Conservation (phyloP, 2,888 invertebrate genomes). For the Megastigmus dorsalis region DNA sequence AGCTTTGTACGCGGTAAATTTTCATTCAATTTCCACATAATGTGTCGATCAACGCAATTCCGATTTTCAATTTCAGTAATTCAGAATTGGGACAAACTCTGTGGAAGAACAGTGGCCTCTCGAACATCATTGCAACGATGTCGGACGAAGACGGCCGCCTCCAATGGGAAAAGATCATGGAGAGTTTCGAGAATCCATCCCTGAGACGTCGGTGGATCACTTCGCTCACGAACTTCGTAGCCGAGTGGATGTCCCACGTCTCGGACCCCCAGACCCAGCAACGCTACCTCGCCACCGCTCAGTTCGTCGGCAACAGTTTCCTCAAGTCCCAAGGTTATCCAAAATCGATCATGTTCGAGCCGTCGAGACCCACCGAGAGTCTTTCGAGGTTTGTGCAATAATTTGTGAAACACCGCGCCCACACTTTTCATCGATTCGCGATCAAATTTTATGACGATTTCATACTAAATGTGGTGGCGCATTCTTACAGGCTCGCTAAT, state of each 20-base stretch:
- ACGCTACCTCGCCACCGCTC: conserved; percentile 82
- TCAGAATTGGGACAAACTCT: conserved; percentile 85
- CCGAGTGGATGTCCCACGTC: conserved; percentile 83
- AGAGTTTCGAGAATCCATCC: conserved; percentile 86
- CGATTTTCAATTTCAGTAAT: too few relatives aligned
- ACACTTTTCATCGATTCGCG: too few relatives aligned
- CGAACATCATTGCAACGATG: conserved; percentile 82
- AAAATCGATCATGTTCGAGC: conserved; percentile 82
- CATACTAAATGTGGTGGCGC: too few relatives aligned
- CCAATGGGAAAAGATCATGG: conserved; percentile 83
- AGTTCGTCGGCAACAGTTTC: conserved; percentile 85
- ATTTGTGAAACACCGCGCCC: not conserved
- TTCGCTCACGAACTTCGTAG: conserved; percentile 83
- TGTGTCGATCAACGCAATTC: too few relatives aligned
- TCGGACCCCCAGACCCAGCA: conserved; percentile 86
- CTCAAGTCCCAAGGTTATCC: conserved; percentile 86
- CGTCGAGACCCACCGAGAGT: conserved; percentile 82
- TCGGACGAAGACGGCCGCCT: conserved; percentile 82
- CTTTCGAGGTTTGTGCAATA: conserved; percentile 75
- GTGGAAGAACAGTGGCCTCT: conserved; percentile 84
- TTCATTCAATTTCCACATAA: too few relatives aligned
- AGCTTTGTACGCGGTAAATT: too few relatives aligned
- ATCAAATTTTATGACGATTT: too few relatives aligned
- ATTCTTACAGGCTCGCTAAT: conserved; percentile 77
- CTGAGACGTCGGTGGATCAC: conserved; percentile 89